A percentile compares a stretch with the other conserved stretches of the same genome.
phyloP scores from a whole-genome alignment of 2,113 vertebrate species.

The Oryzias curvinotus region DNA sequence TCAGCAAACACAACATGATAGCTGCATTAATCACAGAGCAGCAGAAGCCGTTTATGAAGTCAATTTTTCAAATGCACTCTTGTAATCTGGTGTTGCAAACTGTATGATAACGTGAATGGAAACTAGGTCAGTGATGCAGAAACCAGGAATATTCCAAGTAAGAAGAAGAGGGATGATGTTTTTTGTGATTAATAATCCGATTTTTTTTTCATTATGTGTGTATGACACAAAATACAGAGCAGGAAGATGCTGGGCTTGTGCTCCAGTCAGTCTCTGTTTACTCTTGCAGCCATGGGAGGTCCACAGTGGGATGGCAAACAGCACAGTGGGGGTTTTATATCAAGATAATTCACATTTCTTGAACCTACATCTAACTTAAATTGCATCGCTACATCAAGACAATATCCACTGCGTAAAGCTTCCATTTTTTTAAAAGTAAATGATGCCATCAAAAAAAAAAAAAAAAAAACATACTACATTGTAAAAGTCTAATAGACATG shows the following conservation, averaged over 20 bases:
- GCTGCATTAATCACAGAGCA: slow-evolving; percentile 2
- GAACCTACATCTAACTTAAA: slow-evolving; percentile 25
- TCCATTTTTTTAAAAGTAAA: too few species aligned
- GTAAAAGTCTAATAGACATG: too few species aligned
- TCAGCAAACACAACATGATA: not conserved
- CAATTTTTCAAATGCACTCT: too few species aligned
- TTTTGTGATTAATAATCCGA: too few species aligned
- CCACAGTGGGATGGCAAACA: slow-evolving; percentile 49
- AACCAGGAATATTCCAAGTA: slow-evolving; percentile 4
- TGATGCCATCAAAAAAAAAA: too few species aligned
- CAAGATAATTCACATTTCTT: slow-evolving; percentile 48
- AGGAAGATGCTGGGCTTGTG: slow-evolving; percentile 2
- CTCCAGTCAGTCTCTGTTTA: slow-evolving; percentile 47
- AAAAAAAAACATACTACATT: too few species aligned
- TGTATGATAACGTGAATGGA: slow-evolving; percentile 38
- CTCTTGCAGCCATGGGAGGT: slow-evolving; percentile 48
- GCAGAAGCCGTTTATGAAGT: not conserved
- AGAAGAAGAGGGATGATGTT: slow-evolving; percentile 22
- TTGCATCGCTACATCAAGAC: slow-evolving; percentile 20
- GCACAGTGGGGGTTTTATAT: slow-evolving; percentile 41
- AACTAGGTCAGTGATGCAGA: slow-evolving; percentile 8
- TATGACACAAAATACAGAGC: too few species aligned
- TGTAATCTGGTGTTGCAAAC: too few species aligned
- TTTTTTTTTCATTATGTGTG: too few species aligned
- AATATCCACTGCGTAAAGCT: not conserved